Conservation (phyloP, 2,797 vertebrate species). For the Megaceryle alcyon region DNA sequence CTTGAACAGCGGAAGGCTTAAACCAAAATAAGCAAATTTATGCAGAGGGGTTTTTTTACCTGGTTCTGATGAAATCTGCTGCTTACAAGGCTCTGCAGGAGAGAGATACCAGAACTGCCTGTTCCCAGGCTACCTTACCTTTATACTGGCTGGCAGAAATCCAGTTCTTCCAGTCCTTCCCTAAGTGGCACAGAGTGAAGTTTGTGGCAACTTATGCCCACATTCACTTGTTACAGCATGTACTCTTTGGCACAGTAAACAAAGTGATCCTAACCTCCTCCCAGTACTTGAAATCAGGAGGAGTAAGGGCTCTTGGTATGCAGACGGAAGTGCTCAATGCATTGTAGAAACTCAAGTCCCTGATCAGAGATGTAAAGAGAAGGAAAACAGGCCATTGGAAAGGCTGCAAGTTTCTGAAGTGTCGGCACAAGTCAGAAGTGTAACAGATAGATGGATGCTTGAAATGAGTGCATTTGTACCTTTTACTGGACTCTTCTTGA, state of each 20-base stretch:
- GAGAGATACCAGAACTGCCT: constrained; percentile 46
- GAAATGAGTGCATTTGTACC: neutral
- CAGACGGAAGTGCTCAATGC: neutral
- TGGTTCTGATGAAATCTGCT: constrained; percentile 60
- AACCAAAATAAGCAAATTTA: constrained; percentile 41
- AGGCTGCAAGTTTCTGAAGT: neutral
- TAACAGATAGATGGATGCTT: neutral
- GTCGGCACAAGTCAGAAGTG: rapidly evolving
- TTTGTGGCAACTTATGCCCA: constrained; percentile 53
- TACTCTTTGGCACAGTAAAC: constrained; percentile 51
- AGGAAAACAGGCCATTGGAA: neutral
- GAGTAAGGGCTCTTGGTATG: neutral
- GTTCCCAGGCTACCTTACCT: constrained; percentile 52
- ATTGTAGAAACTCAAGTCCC: neutral
- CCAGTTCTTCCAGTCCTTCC: constrained; percentile 57
- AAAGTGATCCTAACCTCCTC: constrained; percentile 43
- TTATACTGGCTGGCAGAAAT: constrained; percentile 53
- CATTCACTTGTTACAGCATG: constrained; percentile 63
- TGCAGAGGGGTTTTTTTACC: constrained; percentile 50
- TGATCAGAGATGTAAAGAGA: neutral
- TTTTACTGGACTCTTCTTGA: neutral
- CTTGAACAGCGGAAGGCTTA: neutral
- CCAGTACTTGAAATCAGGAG: neutral
- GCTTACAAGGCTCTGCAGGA: constrained; percentile 32
- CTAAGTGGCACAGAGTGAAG: constrained; percentile 8